Percentiles rank a stretch among this genome's conserved stretches.
phyloP scores from a whole-genome alignment of 2,113 vertebrate genomes.

The Cynoglossus semilaevis region DNA sequence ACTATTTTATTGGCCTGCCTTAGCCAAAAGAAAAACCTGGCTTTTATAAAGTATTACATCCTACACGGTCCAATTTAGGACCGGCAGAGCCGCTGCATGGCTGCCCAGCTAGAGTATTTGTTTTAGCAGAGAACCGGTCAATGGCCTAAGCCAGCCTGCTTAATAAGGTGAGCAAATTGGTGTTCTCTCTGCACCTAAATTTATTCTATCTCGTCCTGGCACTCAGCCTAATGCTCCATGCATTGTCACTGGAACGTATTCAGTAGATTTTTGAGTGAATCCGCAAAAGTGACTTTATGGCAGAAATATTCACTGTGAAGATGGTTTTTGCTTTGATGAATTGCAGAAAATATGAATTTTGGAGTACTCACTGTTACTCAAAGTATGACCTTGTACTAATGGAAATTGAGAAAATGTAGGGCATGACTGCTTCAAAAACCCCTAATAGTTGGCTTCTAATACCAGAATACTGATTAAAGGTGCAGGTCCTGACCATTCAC shows the following conservation, averaged over 20 bases:
- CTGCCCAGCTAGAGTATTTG: neutral
- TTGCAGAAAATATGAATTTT: neutral
- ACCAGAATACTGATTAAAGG: too few species aligned
- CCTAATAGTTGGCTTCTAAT: too few species aligned
- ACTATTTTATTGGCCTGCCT: neutral
- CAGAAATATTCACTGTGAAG: neutral
- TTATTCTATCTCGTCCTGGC: conserved; percentile 10
- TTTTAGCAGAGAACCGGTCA: conserved; percentile 5
- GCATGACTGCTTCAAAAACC: too few species aligned
- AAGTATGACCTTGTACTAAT: neutral
- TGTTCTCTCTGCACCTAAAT: conserved; percentile 3
- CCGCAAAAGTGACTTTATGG: neutral
- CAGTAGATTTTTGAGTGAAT: conserved; percentile 2
- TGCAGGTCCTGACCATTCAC: too few species aligned
- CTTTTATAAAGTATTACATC: conserved; percentile 2
- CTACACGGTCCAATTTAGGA: neutral
- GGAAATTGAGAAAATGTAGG: neutral
- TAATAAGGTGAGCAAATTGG: conserved; percentile 5
- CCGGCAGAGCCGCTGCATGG: neutral
- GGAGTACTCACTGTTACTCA: neutral
- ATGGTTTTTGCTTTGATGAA: neutral
- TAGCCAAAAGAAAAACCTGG: neutral
- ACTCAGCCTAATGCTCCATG: conserved; percentile 6
- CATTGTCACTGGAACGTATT: neutral
- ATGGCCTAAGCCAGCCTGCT: conserved; percentile 7